A percentile compares a stretch with the other conserved stretches of the same genome.
These are phyloP conservation scores for Sialia sialis DNA, from an alignment of 2,113 vertebrate species.

Conservation along the genomic window DNA sequence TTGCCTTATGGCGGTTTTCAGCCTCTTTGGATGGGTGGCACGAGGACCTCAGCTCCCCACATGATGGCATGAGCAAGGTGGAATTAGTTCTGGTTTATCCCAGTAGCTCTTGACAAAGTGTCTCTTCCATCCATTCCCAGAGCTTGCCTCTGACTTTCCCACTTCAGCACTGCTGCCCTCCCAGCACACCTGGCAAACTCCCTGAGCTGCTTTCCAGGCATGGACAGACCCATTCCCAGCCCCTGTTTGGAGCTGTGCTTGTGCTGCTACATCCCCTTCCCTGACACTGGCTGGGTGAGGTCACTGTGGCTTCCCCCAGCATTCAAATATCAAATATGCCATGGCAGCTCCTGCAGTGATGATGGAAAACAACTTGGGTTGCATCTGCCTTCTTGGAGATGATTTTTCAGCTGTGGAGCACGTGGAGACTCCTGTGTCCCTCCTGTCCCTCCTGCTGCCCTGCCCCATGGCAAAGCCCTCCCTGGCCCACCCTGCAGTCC, in stretches of 20 bases:
- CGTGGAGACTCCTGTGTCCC: neutral
- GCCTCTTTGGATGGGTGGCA: neutral
- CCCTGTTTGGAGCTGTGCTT: neutral
- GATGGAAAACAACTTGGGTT: neutral
- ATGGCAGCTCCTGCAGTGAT: neutral
- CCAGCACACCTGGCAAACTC: neutral
- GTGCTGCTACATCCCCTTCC: neutral
- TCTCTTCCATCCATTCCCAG: neutral
- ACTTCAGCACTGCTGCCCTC: neutral
- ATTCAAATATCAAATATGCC: neutral
- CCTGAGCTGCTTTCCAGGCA: neutral
- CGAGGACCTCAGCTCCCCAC: fast-evolving
- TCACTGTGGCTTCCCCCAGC: neutral
- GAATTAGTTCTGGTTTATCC: neutral
- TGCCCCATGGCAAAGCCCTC: neutral
- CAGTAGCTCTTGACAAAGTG: neutral
- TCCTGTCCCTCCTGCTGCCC: neutral
- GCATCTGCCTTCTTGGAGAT: neutral
- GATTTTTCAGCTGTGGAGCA: neutral
- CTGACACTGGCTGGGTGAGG: fast-evolving
- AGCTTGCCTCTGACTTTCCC: neutral
- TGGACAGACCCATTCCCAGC: neutral
- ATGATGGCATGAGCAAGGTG: fast-evolving
- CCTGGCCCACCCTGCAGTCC: neutral
- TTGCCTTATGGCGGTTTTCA: neutral